A percentile compares a stretch with the other conserved stretches of the same genome.
phyloP scores from a whole-genome alignment of 2,888 invertebrate species.

The Sinotaia quadrata region DNA sequence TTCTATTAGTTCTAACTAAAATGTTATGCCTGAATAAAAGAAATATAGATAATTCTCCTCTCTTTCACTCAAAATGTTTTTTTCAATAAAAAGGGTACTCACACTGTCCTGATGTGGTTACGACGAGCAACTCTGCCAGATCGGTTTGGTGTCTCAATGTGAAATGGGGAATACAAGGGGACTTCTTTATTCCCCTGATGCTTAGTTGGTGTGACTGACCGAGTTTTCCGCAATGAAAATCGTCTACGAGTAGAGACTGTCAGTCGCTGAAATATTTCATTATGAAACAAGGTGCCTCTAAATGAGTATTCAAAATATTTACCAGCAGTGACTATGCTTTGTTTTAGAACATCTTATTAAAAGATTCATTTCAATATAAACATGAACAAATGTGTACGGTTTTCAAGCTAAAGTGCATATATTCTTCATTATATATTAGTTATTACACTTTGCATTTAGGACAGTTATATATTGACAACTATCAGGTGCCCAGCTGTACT shows the following conservation, averaged over 20 bases:
- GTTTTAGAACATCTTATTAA: too few species aligned
- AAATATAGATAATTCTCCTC: too few species aligned
- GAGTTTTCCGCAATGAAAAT: slow-evolving; percentile 43
- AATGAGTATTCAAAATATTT: background rate
- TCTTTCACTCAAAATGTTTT: too few species aligned
- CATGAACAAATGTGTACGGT: too few species aligned
- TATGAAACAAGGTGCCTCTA: background rate
- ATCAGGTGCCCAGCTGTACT: too few species aligned
- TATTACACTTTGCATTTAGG: too few species aligned
- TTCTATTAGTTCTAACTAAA: too few species aligned
- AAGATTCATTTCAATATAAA: background rate
- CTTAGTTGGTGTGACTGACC: slow-evolving; percentile 35
- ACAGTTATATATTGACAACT: too few species aligned
- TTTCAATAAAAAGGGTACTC: background rate
- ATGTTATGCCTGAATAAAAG: too few species aligned
- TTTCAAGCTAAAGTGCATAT: too few species aligned
- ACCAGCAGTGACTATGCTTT: background rate
- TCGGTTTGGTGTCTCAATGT: slow-evolving; percentile 55
- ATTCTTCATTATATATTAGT: too few species aligned
- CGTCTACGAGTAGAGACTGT: slow-evolving; percentile 51
- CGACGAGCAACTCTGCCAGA: slow-evolving; percentile 10
- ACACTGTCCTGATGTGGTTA: slow-evolving; percentile 27
- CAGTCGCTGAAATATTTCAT: slow-evolving; percentile 48
- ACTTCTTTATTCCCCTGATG: slow-evolving; percentile 38
- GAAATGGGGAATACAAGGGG: slow-evolving; percentile 59